A percentile compares a stretch with the other conserved stretches of the same genome.
Conservation (phyloP, 1,140 invertebrate species). For the Brachionus rubens region DNA sequence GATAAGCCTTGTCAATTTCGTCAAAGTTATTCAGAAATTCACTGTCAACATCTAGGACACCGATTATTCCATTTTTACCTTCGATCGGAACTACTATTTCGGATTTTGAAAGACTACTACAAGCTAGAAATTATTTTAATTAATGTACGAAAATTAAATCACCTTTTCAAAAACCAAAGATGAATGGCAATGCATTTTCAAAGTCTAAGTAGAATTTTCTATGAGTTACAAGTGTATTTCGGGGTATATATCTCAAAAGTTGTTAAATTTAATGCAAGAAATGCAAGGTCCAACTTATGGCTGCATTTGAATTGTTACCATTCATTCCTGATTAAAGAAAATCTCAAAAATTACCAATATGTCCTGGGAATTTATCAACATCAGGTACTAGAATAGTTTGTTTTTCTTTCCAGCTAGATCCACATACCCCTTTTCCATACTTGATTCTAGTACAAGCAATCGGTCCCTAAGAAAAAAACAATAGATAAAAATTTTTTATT, state of each 20-base stretch:
- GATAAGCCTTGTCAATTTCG: background rate
- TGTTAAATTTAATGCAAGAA: no score
- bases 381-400: conserved; percentile 38
- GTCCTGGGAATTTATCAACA: conserved; percentile 42
- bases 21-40: conserved; percentile 33
- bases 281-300: no score
- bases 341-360: conserved; percentile 1
- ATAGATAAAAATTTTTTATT: no score
- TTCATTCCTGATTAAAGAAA: background rate
- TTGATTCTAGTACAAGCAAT: conserved; percentile 45
- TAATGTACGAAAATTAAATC: no score
- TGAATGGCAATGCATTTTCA: no score
- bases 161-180: no score
- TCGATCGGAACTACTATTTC: conserved; percentile 45
- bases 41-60: conserved; percentile 43
- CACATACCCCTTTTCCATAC: conserved; percentile 34
- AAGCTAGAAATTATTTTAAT: background rate
- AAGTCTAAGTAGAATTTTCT: no score
- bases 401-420: conserved; percentile 15
- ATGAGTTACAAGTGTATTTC: no score
- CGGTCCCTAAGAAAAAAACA: background rate
- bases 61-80: background rate
- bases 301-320: background rate
- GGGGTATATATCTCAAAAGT: no score
- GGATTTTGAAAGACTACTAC: background rate